Conservation (phyloP, 2,888 invertebrate genomes). For the Rhogogaster chlorosoma region DNA sequence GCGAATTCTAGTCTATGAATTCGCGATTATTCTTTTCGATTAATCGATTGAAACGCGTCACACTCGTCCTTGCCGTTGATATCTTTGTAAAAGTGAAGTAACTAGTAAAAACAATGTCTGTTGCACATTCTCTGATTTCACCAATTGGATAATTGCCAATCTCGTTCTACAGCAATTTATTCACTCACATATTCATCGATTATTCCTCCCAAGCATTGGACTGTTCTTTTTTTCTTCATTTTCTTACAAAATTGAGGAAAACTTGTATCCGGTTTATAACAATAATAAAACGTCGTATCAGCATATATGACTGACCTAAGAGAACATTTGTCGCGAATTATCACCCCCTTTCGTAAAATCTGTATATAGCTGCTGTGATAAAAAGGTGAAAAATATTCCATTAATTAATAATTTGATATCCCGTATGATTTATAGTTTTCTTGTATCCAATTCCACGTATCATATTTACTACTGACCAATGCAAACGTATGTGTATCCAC, state of each 20-base stretch:
- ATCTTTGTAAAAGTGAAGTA: neutral
- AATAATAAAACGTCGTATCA: neutral
- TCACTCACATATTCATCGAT: neutral
- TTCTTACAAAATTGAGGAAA: neutral
- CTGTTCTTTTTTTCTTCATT: neutral
- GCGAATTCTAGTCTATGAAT: neutral
- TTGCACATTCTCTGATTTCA: neutral
- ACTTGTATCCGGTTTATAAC: neutral
- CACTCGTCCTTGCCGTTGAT: neutral
- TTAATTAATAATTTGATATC: constrained; percentile 33
- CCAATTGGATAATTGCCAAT: constrained; percentile 22
- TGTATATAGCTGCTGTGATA: neutral
- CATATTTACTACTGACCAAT: constrained; percentile 60
- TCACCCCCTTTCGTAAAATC: neutral
- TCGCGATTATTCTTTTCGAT: neutral
- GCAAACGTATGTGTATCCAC: constrained; percentile 57
- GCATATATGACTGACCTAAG: constrained; percentile 6
- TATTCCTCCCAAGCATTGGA: neutral
- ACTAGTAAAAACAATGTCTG: neutral
- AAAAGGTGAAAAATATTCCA: constrained; percentile 67
- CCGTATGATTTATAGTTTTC: constrained; percentile 67
- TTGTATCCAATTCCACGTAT: constrained; percentile 70
- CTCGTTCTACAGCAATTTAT: neutral
- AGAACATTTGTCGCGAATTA: neutral
- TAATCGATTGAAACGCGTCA: neutral